Conservation (phyloP, 2,797 vertebrate genomes). For the Synaphobranchus kaupii region DNA sequence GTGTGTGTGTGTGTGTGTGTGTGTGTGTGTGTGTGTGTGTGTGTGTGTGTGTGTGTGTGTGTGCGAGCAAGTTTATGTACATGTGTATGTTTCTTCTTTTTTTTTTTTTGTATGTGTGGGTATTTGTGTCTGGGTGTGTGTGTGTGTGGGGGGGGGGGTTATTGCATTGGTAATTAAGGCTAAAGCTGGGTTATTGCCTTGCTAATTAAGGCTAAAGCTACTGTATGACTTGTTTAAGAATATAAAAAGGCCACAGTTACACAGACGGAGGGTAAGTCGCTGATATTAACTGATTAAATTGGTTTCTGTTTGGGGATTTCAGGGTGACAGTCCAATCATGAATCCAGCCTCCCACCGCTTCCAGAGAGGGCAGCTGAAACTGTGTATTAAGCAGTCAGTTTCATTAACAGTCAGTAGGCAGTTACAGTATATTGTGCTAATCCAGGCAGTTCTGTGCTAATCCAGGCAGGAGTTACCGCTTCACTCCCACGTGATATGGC, state of each 20-base stretch:
- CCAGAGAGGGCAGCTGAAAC: conserved; percentile 12
- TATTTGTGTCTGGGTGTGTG: too few relatives aligned
- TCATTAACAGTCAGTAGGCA: background rate
- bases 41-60: background rate
- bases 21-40: background rate
- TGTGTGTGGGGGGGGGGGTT: background rate
- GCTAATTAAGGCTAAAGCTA: background rate
- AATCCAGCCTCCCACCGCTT: background rate
- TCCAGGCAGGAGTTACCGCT: background rate
- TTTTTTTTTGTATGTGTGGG: too few relatives aligned
- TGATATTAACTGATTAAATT: background rate
- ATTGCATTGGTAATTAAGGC: background rate
- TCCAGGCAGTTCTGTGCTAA: background rate
- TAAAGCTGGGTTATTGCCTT: background rate
- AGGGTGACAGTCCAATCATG: background rate
- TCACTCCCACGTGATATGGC: background rate
- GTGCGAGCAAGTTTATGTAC: too few relatives aligned
- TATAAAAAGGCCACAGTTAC: background rate
- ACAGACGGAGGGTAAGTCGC: background rate
- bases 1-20: too few relatives aligned
- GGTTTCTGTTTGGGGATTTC: background rate
- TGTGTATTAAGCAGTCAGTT: background rate
- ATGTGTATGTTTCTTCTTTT: too few relatives aligned
- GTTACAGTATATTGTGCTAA: background rate
- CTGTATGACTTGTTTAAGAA: background rate